Evolutionary conservation across 2,113 vertebrate species (phyloP).

Genomic region (pig (Sus scrofa)): DNA sequence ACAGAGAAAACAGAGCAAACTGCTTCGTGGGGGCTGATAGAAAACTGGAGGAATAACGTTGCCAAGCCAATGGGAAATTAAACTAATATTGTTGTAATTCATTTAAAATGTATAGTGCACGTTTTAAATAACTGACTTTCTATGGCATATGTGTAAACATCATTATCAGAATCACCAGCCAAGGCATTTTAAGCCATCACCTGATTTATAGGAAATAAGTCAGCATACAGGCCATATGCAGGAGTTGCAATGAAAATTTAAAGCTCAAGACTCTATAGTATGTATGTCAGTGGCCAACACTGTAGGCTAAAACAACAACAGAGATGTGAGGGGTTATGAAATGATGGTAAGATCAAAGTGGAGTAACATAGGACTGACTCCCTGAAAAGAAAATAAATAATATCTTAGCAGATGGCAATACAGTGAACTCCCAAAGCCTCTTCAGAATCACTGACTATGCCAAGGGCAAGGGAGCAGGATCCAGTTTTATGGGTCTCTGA

Average conservation of each 20-base stretch:
- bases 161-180: not conserved
- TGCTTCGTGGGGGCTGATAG: not conserved
- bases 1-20: not conserved
- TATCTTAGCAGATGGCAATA: not conserved
- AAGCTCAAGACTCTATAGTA: not conserved
- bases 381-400: not conserved
- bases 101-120: not conserved
- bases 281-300: not conserved
- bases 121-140: slow-evolving; percentile 6
- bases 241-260: not conserved
- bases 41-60: not conserved
- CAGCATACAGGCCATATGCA: not conserved
- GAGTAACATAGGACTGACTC: not conserved
- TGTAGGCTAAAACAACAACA: not conserved
- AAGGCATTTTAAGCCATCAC: not conserved
- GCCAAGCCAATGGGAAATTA: slow-evolving; percentile 36
- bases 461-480: not conserved
- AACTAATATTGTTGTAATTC: not conserved
- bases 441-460: not conserved
- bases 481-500: not conserved
- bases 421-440: not conserved
- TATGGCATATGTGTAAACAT: not conserved
- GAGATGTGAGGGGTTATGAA: not conserved
- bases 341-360: not conserved
- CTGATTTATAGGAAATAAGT: not conserved